These are phyloP conservation scores for Serilophus lunatus DNA, from an alignment of 2,113 vertebrate species.

Conservation along the genomic window DNA sequence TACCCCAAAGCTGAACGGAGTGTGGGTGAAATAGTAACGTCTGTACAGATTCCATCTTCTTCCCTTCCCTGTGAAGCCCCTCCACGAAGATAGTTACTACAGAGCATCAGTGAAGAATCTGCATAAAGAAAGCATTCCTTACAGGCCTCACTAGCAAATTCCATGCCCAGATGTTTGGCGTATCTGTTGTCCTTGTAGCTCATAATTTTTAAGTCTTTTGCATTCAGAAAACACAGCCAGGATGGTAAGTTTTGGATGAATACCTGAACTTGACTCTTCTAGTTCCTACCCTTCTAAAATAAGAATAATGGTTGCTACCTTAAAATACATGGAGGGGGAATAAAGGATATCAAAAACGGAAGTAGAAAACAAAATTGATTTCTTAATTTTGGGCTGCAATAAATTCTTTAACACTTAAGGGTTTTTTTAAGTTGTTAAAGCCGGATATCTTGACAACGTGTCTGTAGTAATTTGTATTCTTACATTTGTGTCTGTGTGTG, in stretches of 20 bases:
- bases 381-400: background rate
- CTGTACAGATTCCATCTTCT: background rate
- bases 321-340: background rate
- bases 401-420: background rate
- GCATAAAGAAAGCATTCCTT: background rate
- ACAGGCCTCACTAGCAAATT: background rate
- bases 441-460: background rate
- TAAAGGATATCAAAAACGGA: background rate
- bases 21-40: background rate
- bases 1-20: background rate
- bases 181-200: background rate
- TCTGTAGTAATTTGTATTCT: slow-evolving; percentile 3
- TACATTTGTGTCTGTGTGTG: background rate
- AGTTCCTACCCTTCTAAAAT: background rate
- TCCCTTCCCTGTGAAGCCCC: background rate
- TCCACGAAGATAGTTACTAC: background rate
- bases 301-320: background rate
- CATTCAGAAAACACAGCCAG: background rate
- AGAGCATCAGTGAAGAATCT: background rate
- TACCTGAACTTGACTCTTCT: background rate
- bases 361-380: background rate
- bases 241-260: background rate
- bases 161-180: background rate
- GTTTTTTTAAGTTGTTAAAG: slow-evolving; percentile 17
- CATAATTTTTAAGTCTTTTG: background rate